Percentiles rank a stretch among this genome's conserved stretches.
Conservation (phyloP, 1,140 invertebrate genomes). For the Ruditapes philippinarum region DNA sequence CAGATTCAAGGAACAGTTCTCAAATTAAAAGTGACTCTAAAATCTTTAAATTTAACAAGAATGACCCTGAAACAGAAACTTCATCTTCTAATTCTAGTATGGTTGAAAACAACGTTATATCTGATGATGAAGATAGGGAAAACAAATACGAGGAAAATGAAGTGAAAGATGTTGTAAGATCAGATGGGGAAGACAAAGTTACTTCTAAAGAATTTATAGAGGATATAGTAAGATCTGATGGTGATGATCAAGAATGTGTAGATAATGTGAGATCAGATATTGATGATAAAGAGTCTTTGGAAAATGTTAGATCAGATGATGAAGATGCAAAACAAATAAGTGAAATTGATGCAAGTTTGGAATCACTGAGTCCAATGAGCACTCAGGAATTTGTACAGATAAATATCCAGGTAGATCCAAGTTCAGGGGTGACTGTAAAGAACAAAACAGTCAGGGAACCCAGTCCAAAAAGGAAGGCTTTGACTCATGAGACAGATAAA, state of each 20-base stretch:
- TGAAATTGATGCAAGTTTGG: neutral
- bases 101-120: neutral
- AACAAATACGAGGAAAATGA: neutral
- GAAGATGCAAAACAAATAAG: neutral
- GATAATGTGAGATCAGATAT: slow-evolving; percentile 27
- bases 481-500: neutral
- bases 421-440: slow-evolving; percentile 39
- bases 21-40: neutral
- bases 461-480: neutral
- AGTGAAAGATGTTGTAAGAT: neutral
- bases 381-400: slow-evolving; percentile 60
- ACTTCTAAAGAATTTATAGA: neutral
- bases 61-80: slow-evolving; percentile 31
- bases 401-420: slow-evolving; percentile 58
- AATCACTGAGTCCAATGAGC: neutral
- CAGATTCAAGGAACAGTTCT: neutral
- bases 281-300: slow-evolving; percentile 6
- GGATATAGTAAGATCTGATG: neutral
- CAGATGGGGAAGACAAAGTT: slow-evolving; percentile 16
- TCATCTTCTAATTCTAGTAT: neutral
- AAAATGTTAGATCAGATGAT: slow-evolving; percentile 24
- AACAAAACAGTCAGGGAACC: slow-evolving; percentile 44
- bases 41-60: slow-evolving; percentile 6
- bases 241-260: neutral
- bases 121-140: slow-evolving; percentile 7